Base-by-base conservation (phyloP, 2,113 vertebrate genomes). In the Oryzias celebensis region DNA sequence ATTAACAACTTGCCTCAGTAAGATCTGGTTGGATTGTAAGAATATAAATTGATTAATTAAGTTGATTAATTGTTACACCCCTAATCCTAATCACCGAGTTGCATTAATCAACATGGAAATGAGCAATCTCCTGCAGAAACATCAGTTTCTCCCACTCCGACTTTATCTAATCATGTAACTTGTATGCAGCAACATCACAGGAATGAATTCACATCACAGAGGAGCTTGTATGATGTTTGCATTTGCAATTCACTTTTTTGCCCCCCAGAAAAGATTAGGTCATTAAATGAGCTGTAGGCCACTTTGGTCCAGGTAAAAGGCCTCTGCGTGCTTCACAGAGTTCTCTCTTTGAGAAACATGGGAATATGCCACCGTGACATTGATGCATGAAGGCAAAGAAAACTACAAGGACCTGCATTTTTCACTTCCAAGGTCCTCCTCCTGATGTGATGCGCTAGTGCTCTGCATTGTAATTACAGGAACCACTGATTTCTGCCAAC, bases 391-490 rank as follows among this genome's bases (percentile, higher is more conserved):
- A 28, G 65, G 26, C 44, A 64, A 20, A 56, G 43, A 68, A 55
- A 63, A 43, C 63, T 52, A 52, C 44, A 55, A 72, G 67, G 43
- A 59, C 44, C 60, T 71, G 66, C 73, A 68, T 63, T 81, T 78
- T 81, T 84, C 75, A 75, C 67, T 75, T 74, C 56, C 82, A 82
- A 81, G 63, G 77, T 80, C 71, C 72, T 62, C 48, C 66, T 82
- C 74, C 73, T 78, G 52, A 80, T 78, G 64, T 58, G 53, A 61
- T 55, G 69, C 4, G 10, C 52, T 53, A 45, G 58, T 47, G 68
- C 61, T 70, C 63, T 70, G 77, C 74, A 67, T 69, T 81, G 68
- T 78, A 82, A 78, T 80, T 72, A 69, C 17, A 31, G 41, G 24
- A 72, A 55, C 62, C 70, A 36, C 58, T 65, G 75, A 67, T 73